Conservation (phyloP, 2,113 vertebrate species). For the Haemorhous mexicanus region DNA sequence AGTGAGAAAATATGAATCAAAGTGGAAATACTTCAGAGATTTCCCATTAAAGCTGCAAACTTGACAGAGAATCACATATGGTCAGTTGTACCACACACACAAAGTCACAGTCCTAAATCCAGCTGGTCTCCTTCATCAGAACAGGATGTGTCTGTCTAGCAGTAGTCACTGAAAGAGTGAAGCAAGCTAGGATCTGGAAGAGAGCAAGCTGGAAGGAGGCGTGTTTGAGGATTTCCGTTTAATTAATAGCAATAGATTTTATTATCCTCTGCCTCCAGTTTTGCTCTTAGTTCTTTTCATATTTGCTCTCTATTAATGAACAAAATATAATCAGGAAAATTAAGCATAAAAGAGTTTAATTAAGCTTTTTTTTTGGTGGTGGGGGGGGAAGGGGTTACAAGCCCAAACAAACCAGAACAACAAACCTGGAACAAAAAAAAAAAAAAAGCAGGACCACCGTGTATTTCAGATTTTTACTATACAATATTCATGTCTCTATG, state of each 20-base stretch:
- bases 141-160: background rate
- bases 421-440: background rate
- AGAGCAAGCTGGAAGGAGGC: background rate
- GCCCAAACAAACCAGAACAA: background rate
- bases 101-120: background rate
- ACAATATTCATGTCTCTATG: background rate
- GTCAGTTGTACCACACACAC: background rate
- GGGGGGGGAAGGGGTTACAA: too few species aligned
- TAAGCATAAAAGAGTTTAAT: background rate
- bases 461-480: background rate
- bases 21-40: slow-evolving; percentile 4
- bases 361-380: background rate
- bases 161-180: background rate
- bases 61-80: slow-evolving; percentile 22
- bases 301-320: background rate
- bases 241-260: slow-evolving; percentile 36
- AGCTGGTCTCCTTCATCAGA: background rate
- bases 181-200: background rate
- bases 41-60: background rate
- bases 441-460: background rate
- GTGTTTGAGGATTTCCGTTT: slow-evolving; percentile 2
- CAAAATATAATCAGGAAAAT: background rate
- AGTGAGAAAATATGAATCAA: slow-evolving; percentile 4
- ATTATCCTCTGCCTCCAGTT: slow-evolving; percentile 3
- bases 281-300: slow-evolving; percentile 11